Base-by-base conservation (phyloP, 2,888 invertebrate genomes). In the Esperia sulphurella region DNA sequence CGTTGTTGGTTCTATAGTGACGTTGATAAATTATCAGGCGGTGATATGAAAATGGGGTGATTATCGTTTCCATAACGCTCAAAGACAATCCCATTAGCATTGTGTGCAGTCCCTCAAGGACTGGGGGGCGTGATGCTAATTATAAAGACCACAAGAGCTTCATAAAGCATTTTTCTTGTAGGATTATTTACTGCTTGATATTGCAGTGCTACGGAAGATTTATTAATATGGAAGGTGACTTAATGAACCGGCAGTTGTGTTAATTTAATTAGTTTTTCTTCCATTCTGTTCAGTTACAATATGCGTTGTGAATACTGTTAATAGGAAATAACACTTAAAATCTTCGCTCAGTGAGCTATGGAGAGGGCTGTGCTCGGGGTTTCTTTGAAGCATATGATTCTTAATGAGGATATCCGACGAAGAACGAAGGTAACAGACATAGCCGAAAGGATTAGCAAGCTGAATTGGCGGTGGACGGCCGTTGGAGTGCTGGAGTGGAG, bases 71-170 rank as follows among this genome's bases (percentile, higher is more conserved):
- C 50, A 39, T 44, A 41, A 46, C 43, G 14, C 35, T 37, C 50
- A 50, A 45, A 45, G 45, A 38, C 49, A 41, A 49, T 49, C 41
- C 45, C 42, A 49, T 49, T 49, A 49, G 43, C 39, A 42, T 42
- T 49, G 45, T 49, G 45, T 39, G 14, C 49, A 29, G 29, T 38
- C 29, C 41, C 41, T 41, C 41, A 35, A 37, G 41, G 49, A 9
- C 43, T 9, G 10, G n/a, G 40, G 40, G 41, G 40, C 28, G 29
- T 44, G 40, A 44, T 31, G 41, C 44, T 48, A 40, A 44, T 44
- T 37, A n/a, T 9, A 8, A 8, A 44, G 13, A 30, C 31, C 5
- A 6, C 10, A 42, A 42, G 30, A 44, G 28, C 37, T 38, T 29
- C 38, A 44, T 38, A 44, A 44, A 39, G 39, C 7, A 12, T 44